Percentiles rank a stretch among this genome's conserved stretches.
Evolutionary conservation across 37 sponge, comb jelly and placozoan genomes (phyloP).

Genomic region (Theonella swinhoei): DNA sequence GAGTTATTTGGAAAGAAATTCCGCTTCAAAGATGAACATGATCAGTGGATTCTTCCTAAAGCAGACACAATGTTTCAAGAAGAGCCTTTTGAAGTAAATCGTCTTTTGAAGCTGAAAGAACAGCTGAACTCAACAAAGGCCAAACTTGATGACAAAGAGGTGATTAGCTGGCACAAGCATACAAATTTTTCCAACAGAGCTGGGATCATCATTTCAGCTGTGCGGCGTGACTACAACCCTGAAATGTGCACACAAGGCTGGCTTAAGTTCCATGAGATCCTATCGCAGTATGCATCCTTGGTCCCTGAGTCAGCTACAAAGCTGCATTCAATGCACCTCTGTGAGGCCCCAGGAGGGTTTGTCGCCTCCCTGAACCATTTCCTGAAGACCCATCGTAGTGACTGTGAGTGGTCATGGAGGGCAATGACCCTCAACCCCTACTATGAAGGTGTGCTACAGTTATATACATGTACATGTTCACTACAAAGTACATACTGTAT

Average conservation of each 20-base stretch:
- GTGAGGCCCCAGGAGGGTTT: slow-evolving; percentile 93
- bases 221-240: slow-evolving; percentile 68
- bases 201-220: slow-evolving; percentile 51
- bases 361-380: slow-evolving; percentile 92
- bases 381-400: slow-evolving; percentile 72
- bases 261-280: slow-evolving; percentile 91
- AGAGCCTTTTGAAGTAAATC: slow-evolving; percentile 33
- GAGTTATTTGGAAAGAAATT: slow-evolving; percentile 60
- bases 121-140: slow-evolving; percentile 64
- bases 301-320: slow-evolving; percentile 37
- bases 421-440: slow-evolving; percentile 94
- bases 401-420: slow-evolving; percentile 87
- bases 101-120: slow-evolving; percentile 54
- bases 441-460: slow-evolving; percentile 80
- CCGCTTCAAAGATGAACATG: slow-evolving; percentile 50
- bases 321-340: slow-evolving; percentile 87
- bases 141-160: slow-evolving; percentile 78
- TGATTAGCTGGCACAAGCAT: slow-evolving; percentile 85
- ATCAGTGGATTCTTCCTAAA: slow-evolving; percentile 54
- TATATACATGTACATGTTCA: too few relatives aligned
- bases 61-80: slow-evolving; percentile 37
- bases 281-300: slow-evolving; percentile 54
- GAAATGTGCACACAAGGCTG: slow-evolving; percentile 94
- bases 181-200: slow-evolving; percentile 83
- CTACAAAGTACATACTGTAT: too few relatives aligned